These are phyloP conservation scores for Sialis lutaria DNA, from an alignment of 2,888 invertebrate genomes.

Conservation along the genomic window DNA sequence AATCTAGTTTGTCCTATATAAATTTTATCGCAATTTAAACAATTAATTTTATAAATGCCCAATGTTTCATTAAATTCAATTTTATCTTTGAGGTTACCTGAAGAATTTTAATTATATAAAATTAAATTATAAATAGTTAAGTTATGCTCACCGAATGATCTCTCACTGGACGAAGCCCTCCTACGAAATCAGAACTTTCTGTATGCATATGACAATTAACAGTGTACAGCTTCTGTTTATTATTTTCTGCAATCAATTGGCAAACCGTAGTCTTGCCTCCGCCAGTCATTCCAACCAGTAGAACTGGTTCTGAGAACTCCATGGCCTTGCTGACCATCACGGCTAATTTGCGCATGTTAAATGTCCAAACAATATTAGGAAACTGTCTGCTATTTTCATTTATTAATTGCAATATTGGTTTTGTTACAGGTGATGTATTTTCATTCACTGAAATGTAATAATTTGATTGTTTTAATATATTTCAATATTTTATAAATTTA, in stretches of 20 bases:
- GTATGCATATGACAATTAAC: constrained; percentile 99
- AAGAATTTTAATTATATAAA: neutral
- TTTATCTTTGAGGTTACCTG: too few species aligned
- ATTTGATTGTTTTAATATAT: neutral
- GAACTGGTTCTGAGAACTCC: constrained; percentile 80
- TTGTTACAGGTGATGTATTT: constrained; percentile 61
- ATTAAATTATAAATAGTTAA: neutral
- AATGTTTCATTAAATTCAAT: too few species aligned
- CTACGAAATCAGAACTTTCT: constrained; percentile 94
- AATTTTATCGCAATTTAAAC: too few species aligned
- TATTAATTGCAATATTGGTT: constrained; percentile 47
- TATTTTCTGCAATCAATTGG: constrained; percentile 64
- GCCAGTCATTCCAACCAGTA: constrained; percentile 94
- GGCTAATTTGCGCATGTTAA: constrained; percentile 68
- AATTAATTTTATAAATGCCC: too few species aligned
- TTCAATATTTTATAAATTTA: constrained; percentile 6
- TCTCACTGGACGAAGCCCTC: constrained; percentile 81
- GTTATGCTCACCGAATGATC: constrained; percentile 25
- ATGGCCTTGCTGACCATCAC: constrained; percentile 69
- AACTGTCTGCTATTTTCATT: constrained; percentile 38
- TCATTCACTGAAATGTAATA: constrained; percentile 26
- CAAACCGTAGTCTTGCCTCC: constrained; percentile 96
- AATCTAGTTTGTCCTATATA: too few species aligned
- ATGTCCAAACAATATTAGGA: constrained; percentile 86
- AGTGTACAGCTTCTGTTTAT: constrained; percentile 47